Base-by-base conservation (phyloP, 2,888 invertebrate genomes). In the Melitaea athalia region DNA sequence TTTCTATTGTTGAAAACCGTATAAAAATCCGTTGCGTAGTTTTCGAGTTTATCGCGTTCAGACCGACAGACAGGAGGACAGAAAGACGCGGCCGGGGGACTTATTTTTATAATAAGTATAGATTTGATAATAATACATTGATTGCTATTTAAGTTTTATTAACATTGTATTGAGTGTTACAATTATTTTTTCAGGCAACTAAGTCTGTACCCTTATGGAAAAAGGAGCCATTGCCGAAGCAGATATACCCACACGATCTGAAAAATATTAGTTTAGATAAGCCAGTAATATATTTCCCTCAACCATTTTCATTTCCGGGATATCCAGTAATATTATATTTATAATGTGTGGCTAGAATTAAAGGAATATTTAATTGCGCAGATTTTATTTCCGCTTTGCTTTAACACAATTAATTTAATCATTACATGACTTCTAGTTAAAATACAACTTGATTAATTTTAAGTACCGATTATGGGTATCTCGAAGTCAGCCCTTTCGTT, bases 261-360 rank as follows among this genome's bases (percentile, higher is more conserved):
- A 80, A 81, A 59, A 79, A 85, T 49, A 69, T 68, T 0, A 83
- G 74, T 33, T 76, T 89, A 64, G 74, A 81, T 0, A 68, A 82
- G 15, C 87, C 89, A 12, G 68, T 91, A 0, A 38, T 92, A 4
- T 92, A 80, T 66, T 82, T 81, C 68, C 92, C 92, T 1, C 89
- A 90, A 65, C 92, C 92, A 1, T 89, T 88, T 67, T 81, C 91
- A 0, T 88, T 76, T 72, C 92, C 92, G 0, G 81, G 86, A n/a
- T 92, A 91, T 71, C 92, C 92, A 8, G 79, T 91, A 38, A 77
- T 92, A 50, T 50, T 92, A 1, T 92, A 92, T 75, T 70, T 87
- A 47, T 85, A 57, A 38, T 53, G 14, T 53, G 12, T 24, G 14
- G 17, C 14, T 24, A 2, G 24, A 14, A 55, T 55, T 55, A n/a